Conservation (phyloP, 1,140 invertebrate genomes). For the Magallana angulata region DNA sequence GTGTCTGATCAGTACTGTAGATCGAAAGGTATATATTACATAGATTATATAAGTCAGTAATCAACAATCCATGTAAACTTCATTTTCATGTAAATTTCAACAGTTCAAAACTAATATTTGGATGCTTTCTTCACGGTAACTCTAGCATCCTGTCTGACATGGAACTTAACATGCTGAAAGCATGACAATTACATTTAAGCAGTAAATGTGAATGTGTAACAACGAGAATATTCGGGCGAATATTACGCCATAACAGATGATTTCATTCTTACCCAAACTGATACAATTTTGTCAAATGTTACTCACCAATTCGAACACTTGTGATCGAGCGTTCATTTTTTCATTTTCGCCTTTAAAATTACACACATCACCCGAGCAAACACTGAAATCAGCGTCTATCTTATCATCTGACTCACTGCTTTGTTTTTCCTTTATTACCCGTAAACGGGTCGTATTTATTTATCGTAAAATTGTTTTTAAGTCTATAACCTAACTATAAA, state of each 20-base stretch:
- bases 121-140: too few relatives aligned
- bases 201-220: neutral
- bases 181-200: too few relatives aligned
- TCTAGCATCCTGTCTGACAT: too few relatives aligned
- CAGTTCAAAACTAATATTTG: too few relatives aligned
- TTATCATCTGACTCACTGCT: neutral
- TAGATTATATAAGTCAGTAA: too few relatives aligned
- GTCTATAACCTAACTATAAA: too few relatives aligned
- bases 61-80: too few relatives aligned
- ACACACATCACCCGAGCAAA: neutral
- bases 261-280: neutral
- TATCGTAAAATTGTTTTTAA: conserved; percentile 28
- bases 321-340: conserved; percentile 64
- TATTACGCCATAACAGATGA: neutral
- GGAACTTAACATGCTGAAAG: too few relatives aligned
- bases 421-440: conserved; percentile 3
- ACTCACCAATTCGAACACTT: conserved; percentile 66
- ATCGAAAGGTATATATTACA: too few relatives aligned
- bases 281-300: neutral
- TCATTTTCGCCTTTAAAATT: neutral
- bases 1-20: too few relatives aligned
- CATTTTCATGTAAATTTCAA: too few relatives aligned
- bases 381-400: neutral
- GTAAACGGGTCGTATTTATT: conserved; percentile 47
- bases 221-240: neutral